These are phyloP conservation scores for Ganaspis brasiliensis DNA, from an alignment of 2,888 invertebrate species.

Conservation along the genomic window DNA sequence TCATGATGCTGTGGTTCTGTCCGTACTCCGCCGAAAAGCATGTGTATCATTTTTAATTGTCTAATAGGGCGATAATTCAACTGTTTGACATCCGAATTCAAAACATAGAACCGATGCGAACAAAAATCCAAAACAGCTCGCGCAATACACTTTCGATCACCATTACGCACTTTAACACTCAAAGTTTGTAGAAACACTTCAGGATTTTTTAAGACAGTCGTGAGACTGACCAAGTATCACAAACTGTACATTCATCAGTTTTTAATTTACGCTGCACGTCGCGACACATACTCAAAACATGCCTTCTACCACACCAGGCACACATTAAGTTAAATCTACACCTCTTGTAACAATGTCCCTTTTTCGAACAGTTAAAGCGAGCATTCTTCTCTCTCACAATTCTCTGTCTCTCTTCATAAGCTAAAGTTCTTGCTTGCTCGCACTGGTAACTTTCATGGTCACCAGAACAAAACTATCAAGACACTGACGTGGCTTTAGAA, in stretches of 20 bases:
- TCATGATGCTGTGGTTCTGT: too few species aligned
- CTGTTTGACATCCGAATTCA: too few species aligned
- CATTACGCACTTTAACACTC: too few species aligned
- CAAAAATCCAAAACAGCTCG: too few species aligned
- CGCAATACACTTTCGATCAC: too few species aligned
- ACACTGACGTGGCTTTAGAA: too few species aligned
- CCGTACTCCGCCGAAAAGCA: too few species aligned
- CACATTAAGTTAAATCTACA: conserved; percentile 62
- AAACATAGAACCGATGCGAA: too few species aligned
- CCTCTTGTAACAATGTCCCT: conserved; percentile 57
- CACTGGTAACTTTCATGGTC: conserved; percentile 58
- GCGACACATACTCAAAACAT: conserved; percentile 64
- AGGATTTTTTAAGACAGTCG: background rate
- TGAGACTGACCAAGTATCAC: background rate
- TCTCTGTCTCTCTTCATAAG: conserved; percentile 51
- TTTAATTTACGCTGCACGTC: conserved; percentile 50
- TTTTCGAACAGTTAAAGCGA: conserved; percentile 64
- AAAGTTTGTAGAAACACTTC: too few species aligned
- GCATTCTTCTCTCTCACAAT: conserved; percentile 54
- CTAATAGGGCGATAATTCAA: too few species aligned
- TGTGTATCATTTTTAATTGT: too few species aligned
- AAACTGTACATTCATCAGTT: conserved; percentile 6
- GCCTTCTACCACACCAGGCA: conserved; percentile 61
- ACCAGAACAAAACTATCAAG: conserved; percentile 58
- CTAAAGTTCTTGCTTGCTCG: conserved; percentile 56